A percentile compares a stretch with the other conserved stretches of the same genome.
phyloP scores from a whole-genome alignment of 2,888 invertebrate genomes.

The Diarsia brunnea region DNA sequence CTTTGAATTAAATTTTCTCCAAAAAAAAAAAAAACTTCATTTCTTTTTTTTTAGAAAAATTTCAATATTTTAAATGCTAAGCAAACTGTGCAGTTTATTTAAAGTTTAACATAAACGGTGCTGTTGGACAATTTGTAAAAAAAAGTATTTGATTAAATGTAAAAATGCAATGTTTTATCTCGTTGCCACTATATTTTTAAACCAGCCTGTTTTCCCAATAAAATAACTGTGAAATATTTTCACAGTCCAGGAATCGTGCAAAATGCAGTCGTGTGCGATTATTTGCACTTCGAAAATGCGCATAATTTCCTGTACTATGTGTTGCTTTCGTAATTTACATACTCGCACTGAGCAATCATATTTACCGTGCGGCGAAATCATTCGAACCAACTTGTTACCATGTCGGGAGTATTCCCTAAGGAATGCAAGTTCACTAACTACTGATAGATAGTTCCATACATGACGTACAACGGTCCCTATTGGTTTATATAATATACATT shows the following conservation, averaged over 20 bases:
- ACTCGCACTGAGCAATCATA: not conserved
- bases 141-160: not conserved
- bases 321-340: slow-evolving; percentile 45
- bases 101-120: not conserved
- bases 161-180: not conserved
- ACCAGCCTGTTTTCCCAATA: not conserved
- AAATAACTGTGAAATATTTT: slow-evolving; percentile 21
- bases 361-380: slow-evolving; percentile 29
- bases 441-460: slow-evolving; percentile 26
- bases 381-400: slow-evolving; percentile 10
- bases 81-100: no score
- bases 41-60: no score
- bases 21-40: no score
- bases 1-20: no score
- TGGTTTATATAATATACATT: slow-evolving; percentile 35
- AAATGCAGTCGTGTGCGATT: slow-evolving; percentile 19
- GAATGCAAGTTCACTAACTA: slow-evolving; percentile 30
- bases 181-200: not conserved
- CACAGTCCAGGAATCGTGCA: not conserved
- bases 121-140: not conserved
- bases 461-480: slow-evolving; percentile 17
- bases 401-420: slow-evolving; percentile 28
- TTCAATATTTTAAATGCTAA: no score
- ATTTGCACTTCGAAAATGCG: slow-evolving; percentile 33
- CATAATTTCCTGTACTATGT: slow-evolving; percentile 30